Percentiles rank a stretch among this genome's conserved stretches.
Conservation (phyloP, 2,888 invertebrate genomes). For the Parnassius glacialis region DNA sequence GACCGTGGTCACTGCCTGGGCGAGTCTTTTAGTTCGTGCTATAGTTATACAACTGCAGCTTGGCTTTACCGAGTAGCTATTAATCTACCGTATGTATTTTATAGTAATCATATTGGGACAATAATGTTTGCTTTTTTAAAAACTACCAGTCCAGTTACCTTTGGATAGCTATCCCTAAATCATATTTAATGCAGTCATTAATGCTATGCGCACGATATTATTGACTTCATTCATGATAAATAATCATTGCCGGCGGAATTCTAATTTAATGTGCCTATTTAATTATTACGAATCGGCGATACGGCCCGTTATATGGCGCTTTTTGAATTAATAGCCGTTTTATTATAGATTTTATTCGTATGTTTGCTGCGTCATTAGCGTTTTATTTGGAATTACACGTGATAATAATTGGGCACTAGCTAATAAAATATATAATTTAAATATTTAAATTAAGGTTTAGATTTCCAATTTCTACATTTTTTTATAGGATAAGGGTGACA, state of each 20-base stretch:
- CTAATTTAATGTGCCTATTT: slow-evolving; percentile 52
- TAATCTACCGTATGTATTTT: too few relatives aligned
- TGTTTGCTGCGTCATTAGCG: slow-evolving; percentile 4
- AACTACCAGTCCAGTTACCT: slow-evolving; percentile 19
- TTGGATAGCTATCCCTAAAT: slow-evolving; percentile 60
- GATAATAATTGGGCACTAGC: background rate
- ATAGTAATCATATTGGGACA: too few relatives aligned
- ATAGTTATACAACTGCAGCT: too few relatives aligned
- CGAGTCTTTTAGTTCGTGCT: too few relatives aligned
- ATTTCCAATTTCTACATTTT: too few relatives aligned
- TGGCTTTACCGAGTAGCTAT: too few relatives aligned
- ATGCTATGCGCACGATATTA: slow-evolving; percentile 46
- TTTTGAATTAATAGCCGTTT: slow-evolving; percentile 29
- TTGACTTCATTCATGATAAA: slow-evolving; percentile 57
- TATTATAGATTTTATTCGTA: slow-evolving; percentile 19
- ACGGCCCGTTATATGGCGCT: slow-evolving; percentile 13
- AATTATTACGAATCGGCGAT: slow-evolving; percentile 30
- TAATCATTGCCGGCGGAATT: slow-evolving; percentile 48
- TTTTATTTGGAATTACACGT: slow-evolving; percentile 9
- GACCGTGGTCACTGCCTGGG: too few relatives aligned
- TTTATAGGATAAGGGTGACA: too few relatives aligned
- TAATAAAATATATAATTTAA: too few relatives aligned
- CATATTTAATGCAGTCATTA: slow-evolving; percentile 69
- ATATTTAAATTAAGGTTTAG: too few relatives aligned
- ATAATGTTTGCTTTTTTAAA: background rate